Percentiles rank a stretch among this genome's conserved stretches.
These are phyloP conservation scores for Torymus auratus DNA, from an alignment of 2,888 invertebrate species.

Conservation along the genomic window DNA sequence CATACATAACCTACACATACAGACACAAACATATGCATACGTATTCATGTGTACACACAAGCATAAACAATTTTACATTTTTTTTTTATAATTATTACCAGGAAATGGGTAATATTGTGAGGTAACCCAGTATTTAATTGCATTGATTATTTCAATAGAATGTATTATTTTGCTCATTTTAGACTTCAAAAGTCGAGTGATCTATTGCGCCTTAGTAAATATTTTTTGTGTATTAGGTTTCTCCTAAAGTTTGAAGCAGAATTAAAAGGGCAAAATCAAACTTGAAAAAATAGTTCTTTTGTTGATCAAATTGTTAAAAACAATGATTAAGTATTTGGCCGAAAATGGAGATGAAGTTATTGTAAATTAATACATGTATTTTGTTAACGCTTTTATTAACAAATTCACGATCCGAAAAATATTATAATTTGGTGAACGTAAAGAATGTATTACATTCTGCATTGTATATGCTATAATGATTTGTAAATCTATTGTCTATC, in stretches of 20 bases:
- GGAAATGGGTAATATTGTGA: conserved; percentile 39
- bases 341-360: conserved; percentile 18
- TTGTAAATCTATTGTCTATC: conserved; percentile 8
- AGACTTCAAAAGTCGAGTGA: conserved; percentile 45
- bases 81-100: conserved; percentile 43
- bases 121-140: conserved; percentile 48
- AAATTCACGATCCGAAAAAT: conserved; percentile 23
- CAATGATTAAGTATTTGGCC: conserved; percentile 1
- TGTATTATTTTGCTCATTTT: conserved; percentile 35
- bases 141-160: conserved; percentile 49
- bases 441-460: conserved; percentile 8
- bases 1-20: conserved; percentile 29
- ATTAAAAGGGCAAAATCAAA: conserved; percentile 39
- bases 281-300: conserved; percentile 22
- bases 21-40: conserved; percentile 32
- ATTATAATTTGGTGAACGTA: conserved; percentile 19
- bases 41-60: conserved; percentile 20
- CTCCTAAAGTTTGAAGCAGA: conserved; percentile 16
- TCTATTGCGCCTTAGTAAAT: conserved; percentile 25
- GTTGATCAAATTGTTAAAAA: conserved; percentile 16
- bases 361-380: conserved; percentile 24
- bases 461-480: conserved; percentile 8
- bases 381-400: conserved; percentile 40
- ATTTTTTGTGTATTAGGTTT: conserved; percentile 24
- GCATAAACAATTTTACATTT: conserved; percentile 16